A percentile compares a stretch with the other conserved stretches of the same genome.
Evolutionary conservation across 2,888 invertebrate genomes (phyloP).

Genomic region (Amphipoea oculea): DNA sequence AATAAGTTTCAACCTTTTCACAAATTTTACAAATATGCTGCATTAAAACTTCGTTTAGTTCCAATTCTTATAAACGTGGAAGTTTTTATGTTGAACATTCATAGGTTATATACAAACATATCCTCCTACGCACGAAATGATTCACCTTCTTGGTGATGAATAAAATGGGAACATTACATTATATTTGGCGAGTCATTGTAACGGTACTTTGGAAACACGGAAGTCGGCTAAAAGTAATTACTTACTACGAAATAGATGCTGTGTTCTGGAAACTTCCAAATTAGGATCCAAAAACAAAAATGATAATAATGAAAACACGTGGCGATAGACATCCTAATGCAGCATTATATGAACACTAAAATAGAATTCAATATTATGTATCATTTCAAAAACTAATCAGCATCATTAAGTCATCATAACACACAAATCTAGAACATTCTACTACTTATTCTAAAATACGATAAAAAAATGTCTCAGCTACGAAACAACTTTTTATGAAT

Average conservation of each 20-base stretch:
- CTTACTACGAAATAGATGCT: slow-evolving; percentile 53
- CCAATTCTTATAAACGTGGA: slow-evolving; percentile 40
- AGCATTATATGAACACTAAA: neutral
- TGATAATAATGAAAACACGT: neutral
- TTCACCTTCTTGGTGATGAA: slow-evolving; percentile 69
- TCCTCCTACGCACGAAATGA: slow-evolving; percentile 71
- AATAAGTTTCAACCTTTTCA: slow-evolving; percentile 2
- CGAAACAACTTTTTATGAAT: slow-evolving; percentile 9
- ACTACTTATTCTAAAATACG: neutral
- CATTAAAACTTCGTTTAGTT: slow-evolving; percentile 3
- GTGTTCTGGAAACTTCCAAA: slow-evolving; percentile 49
- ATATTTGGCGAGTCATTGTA: slow-evolving; percentile 70
- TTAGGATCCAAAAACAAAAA: slow-evolving; percentile 8
- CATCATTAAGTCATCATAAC: neutral
- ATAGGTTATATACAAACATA: slow-evolving; percentile 49
- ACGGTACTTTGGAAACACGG: slow-evolving; percentile 63
- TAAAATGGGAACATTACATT: slow-evolving; percentile 62
- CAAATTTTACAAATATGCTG: neutral
- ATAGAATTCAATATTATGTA: neutral
- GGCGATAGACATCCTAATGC: neutral
- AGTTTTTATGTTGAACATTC: slow-evolving; percentile 49
- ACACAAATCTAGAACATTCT: neutral
- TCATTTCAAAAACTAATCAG: slow-evolving; percentile 1
- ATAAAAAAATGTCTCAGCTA: neutral
- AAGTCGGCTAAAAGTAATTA: slow-evolving; percentile 58